Evolutionary conservation across 2,797 vertebrate genomes (phyloP).

Genomic region (Otus scops): DNA sequence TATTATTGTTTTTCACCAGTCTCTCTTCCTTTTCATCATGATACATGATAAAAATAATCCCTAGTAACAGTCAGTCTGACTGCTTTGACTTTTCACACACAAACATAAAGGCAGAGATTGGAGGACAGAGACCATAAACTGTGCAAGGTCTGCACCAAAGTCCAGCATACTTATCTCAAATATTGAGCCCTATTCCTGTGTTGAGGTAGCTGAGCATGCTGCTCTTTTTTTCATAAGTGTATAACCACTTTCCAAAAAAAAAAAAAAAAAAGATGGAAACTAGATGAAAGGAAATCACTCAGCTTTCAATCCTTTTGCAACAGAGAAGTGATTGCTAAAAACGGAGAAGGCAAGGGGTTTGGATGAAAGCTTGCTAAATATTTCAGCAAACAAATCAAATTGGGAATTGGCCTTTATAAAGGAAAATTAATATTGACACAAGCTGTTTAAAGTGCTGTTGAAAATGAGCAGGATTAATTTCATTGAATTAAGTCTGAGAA

Average conservation of each 20-base stretch:
- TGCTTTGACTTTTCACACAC: background rate
- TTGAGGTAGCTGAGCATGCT: background rate
- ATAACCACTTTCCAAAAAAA: background rate
- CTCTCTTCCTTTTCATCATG: background rate
- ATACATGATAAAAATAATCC: background rate
- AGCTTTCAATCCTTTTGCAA: background rate
- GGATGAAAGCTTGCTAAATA: slow-evolving; percentile 12
- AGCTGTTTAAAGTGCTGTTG: background rate
- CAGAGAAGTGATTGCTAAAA: background rate
- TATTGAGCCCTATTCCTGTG: fast-evolving
- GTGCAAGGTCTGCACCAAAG: fast-evolving
- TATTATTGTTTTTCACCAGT: background rate
- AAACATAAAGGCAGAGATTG: background rate
- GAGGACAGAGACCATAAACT: background rate
- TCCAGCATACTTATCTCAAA: background rate
- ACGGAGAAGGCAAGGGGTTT: background rate
- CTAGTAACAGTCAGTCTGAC: background rate
- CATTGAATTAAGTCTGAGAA: slow-evolving; percentile 51
- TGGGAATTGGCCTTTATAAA: slow-evolving; percentile 1
- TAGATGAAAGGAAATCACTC: background rate
- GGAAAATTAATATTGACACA: slow-evolving; percentile 60
- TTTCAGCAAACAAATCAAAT: slow-evolving; percentile 19
- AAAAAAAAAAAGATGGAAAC: background rate
- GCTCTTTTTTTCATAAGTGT: background rate
- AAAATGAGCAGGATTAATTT: slow-evolving; percentile 42